phyloP scores from a whole-genome alignment of 2,888 invertebrate species.

The Deroplatys truncata region DNA sequence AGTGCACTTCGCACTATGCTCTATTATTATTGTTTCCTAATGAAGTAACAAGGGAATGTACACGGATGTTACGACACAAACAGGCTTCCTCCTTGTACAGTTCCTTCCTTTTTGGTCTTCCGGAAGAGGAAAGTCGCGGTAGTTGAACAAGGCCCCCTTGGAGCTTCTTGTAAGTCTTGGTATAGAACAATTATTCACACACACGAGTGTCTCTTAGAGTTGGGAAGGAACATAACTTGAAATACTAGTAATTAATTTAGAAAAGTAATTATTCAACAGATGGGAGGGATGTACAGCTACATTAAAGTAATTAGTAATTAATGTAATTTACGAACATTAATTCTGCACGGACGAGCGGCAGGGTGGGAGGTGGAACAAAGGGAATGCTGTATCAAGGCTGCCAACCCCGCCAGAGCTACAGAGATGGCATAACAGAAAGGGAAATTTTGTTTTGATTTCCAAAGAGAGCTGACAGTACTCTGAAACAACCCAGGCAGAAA shows the following conservation, averaged over 20 bases:
- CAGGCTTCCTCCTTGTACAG: background rate
- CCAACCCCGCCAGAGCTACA: background rate
- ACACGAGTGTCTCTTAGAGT: background rate
- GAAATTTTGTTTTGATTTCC: slow-evolving; percentile 5
- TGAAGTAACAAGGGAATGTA: background rate
- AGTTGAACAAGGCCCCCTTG: background rate
- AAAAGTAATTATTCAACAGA: slow-evolving; percentile 14
- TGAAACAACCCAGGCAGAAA: background rate
- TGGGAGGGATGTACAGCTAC: slow-evolving; percentile 1
- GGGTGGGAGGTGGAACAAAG: background rate
- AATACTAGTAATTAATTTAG: slow-evolving; percentile 6
- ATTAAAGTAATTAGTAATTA: slow-evolving; percentile 15
- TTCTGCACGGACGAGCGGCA: background rate
- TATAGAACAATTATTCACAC: background rate
- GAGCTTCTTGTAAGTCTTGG: background rate
- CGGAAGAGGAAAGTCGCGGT: background rate
- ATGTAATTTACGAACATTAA: slow-evolving; percentile 11
- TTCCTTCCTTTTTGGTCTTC: background rate
- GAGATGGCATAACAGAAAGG: background rate
- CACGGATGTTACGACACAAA: no score
- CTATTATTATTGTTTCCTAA: background rate
- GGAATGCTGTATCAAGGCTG: background rate
- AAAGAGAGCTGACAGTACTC: background rate
- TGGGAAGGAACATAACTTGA: background rate
- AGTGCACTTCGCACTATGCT: no score